A percentile compares a stretch with the other conserved stretches of the same genome.
phyloP scores from a whole-genome alignment of 2,113 vertebrate genomes.

The Protobothrops mucrosquamatus region DNA sequence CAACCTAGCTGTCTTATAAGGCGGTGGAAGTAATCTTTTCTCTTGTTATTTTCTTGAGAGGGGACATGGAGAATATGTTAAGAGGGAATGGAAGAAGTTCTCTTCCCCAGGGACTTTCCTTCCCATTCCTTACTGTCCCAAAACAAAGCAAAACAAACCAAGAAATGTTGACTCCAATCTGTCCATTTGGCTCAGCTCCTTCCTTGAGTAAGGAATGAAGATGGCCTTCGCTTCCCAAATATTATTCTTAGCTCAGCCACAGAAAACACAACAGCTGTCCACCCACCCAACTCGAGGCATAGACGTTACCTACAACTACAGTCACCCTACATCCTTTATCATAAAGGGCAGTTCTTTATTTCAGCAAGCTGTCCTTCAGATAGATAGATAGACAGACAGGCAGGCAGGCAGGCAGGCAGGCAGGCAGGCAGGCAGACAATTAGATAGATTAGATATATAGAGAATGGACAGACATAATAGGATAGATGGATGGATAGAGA shows the following conservation, averaged over 20 bases:
- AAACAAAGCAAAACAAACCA: not conserved
- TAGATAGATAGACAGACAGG: too few species aligned
- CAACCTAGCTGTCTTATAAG: not conserved
- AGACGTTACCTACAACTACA: not conserved
- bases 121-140: not conserved
- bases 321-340: not conserved
- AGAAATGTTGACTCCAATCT: not conserved
- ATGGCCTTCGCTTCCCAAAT: not conserved
- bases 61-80: not conserved
- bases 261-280: not conserved
- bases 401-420: too few species aligned
- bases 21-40: not conserved
- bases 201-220: not conserved
- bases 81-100: not conserved
- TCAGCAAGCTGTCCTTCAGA: not conserved
- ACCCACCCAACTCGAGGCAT: not conserved
- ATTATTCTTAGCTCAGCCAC: not conserved
- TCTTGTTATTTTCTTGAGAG: not conserved
- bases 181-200: not conserved
- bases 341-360: not conserved
- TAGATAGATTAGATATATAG: too few species aligned
- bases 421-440: too few species aligned
- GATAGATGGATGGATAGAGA: too few species aligned
- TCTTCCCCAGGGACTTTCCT: not conserved
- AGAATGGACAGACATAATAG: too few species aligned